phyloP scores from a whole-genome alignment of 1,140 invertebrate genomes.

The Belonocnema kinseyi region DNA sequence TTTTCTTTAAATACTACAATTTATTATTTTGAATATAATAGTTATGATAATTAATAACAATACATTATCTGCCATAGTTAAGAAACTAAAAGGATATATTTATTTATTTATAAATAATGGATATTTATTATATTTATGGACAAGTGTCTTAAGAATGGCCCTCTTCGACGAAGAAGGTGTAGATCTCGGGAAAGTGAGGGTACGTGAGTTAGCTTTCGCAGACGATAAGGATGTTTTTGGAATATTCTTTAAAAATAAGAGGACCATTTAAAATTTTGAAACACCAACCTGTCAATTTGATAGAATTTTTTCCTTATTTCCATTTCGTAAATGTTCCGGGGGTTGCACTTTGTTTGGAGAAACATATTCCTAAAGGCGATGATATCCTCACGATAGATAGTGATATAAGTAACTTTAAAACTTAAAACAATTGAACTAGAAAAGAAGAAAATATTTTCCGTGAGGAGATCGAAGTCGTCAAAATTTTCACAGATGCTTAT shows the following conservation, averaged over 20 bases:
- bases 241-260: background rate
- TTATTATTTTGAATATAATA: no score
- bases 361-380: constrained; percentile 12
- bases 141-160: no score
- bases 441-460: constrained; percentile 2
- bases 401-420: constrained; percentile 6
- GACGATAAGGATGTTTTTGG: no score
- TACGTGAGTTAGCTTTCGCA: no score
- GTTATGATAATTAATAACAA: no score
- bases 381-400: background rate
- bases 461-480: background rate
- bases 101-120: no score
- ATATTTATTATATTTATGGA: no score
- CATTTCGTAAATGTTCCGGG: background rate
- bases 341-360: background rate
- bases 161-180: no score
- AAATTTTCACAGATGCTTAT: background rate
- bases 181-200: no score
- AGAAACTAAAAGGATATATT: no score
- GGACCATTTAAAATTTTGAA: background rate
- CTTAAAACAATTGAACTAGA: background rate
- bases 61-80: no score
- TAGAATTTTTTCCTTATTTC: background rate
- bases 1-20: no score
- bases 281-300: background rate